These are phyloP conservation scores for Carettochelys insculpta DNA, from an alignment of 2,113 vertebrate genomes.

Conservation along the genomic window DNA sequence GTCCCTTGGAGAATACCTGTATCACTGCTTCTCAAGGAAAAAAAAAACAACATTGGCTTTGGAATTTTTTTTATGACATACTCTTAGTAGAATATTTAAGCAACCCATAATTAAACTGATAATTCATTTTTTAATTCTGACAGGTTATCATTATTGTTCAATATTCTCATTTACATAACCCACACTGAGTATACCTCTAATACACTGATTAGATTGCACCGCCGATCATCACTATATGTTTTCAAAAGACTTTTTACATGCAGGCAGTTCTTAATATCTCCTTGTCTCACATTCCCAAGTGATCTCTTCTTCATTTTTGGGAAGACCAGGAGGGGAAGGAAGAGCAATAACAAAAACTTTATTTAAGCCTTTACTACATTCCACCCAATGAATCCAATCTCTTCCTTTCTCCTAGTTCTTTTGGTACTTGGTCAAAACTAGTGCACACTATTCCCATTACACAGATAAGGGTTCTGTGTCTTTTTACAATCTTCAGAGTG, in stretches of 20 bases:
- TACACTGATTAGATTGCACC: neutral
- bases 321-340: neutral
- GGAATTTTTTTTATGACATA: neutral
- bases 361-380: conserved; percentile 43
- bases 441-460: neutral
- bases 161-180: conserved; percentile 5
- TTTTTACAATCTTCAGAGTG: conserved; percentile 27
- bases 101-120: neutral
- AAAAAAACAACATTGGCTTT: neutral
- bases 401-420: conserved; percentile 49
- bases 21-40: neutral
- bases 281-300: conserved; percentile 14
- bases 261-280: conserved; percentile 5
- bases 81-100: neutral
- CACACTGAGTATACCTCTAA: neutral
- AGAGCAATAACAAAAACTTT: conserved; percentile 17
- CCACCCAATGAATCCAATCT: neutral
- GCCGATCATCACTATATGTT: neutral
- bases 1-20: neutral
- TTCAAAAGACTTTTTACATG: neutral
- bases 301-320: neutral
- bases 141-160: neutral
- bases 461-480: conserved; percentile 4
- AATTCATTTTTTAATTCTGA: neutral
- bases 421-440: conserved; percentile 40